These are phyloP conservation scores for Chrysolina oricalcia DNA, from an alignment of 2,888 invertebrate species.

Conservation along the genomic window DNA sequence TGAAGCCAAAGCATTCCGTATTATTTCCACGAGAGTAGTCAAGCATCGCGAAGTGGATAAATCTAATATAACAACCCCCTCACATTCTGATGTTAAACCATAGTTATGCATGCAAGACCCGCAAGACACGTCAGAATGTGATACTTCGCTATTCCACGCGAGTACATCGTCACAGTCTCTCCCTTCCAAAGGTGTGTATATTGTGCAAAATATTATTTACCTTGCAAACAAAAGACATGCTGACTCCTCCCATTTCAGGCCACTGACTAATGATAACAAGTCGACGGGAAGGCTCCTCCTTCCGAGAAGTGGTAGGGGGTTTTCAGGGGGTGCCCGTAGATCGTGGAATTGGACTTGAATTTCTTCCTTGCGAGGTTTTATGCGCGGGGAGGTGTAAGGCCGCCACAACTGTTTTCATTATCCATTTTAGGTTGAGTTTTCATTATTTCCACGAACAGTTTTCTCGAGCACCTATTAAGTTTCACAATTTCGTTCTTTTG, in stretches of 20 bases:
- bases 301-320: constrained; percentile 26
- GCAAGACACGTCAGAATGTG: constrained; percentile 64
- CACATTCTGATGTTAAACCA: constrained; percentile 70
- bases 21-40: constrained; percentile 67
- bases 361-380: neutral
- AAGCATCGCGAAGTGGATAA: constrained; percentile 68
- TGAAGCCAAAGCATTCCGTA: constrained; percentile 66
- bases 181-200: constrained; percentile 76
- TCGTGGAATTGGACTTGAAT: constrained; percentile 22
- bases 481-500: neutral
- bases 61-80: constrained; percentile 68
- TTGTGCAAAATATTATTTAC: constrained; percentile 84
- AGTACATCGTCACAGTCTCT: constrained; percentile 67
- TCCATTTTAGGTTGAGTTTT: neutral
- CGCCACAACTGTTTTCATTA: constrained; percentile 17
- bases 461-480: neutral
- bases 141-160: constrained; percentile 33
- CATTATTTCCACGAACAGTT: constrained; percentile 2
- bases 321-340: constrained; percentile 27
- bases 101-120: constrained; percentile 70
- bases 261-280: constrained; percentile 71
- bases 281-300: constrained; percentile 63
- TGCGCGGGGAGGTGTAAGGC: constrained; percentile 2
- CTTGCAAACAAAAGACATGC: constrained; percentile 74
- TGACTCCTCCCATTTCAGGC: constrained; percentile 71